These are phyloP conservation scores for Nicator chloris DNA, from an alignment of 2,113 vertebrate genomes.

Conservation along the genomic window DNA sequence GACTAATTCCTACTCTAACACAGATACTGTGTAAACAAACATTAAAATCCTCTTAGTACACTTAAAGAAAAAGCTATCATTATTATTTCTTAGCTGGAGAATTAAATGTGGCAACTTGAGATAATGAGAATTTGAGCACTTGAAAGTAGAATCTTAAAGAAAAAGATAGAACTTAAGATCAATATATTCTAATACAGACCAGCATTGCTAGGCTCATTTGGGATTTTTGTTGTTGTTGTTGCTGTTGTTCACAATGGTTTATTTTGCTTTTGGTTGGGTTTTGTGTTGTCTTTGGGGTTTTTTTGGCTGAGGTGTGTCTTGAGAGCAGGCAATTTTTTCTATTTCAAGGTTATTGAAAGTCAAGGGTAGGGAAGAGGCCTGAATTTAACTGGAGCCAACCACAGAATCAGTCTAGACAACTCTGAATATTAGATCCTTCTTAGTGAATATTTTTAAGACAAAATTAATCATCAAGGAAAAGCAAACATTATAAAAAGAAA, in stretches of 20 bases:
- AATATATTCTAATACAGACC: background rate
- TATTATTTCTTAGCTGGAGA: background rate
- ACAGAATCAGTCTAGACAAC: background rate
- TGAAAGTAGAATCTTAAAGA: background rate
- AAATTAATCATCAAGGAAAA: background rate
- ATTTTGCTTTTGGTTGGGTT: background rate
- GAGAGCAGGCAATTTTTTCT: background rate
- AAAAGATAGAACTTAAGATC: background rate
- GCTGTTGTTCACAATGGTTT: background rate
- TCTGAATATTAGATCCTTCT: background rate
- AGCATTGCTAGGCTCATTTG: background rate
- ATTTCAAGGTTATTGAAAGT: background rate
- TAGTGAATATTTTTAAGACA: background rate
- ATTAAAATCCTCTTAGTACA: background rate
- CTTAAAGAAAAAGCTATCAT: background rate
- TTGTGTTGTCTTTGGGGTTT: background rate
- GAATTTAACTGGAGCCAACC: background rate
- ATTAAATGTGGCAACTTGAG: background rate
- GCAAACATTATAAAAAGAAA: background rate
- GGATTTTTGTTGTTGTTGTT: accelerated
- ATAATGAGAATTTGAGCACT: background rate
- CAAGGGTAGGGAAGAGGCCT: background rate
- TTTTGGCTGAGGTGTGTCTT: background rate
- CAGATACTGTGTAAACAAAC: background rate
- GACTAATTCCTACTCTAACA: background rate